Conservation (phyloP, 2,113 vertebrate genomes). For the Gracilinanus agilis region DNA sequence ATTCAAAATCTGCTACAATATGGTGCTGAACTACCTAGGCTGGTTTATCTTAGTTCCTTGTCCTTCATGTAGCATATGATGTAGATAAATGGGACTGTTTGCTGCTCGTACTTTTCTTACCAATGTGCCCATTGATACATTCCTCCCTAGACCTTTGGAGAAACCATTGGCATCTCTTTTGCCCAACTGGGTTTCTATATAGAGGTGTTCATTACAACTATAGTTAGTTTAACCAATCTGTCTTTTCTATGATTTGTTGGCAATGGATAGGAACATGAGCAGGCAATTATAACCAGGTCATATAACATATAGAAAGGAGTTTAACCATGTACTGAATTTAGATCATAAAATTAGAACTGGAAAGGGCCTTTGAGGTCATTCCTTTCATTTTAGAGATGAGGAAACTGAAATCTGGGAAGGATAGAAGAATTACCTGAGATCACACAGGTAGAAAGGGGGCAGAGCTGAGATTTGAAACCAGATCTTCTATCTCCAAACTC, state of each 20-base stretch:
- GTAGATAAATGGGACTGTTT: neutral
- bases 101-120: neutral
- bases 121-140: neutral
- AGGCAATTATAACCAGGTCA: neutral
- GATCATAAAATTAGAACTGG: neutral
- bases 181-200: neutral
- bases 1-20: neutral
- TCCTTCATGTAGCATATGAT: neutral
- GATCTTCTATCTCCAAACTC: neutral
- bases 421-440: neutral
- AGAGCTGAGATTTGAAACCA: neutral
- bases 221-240: neutral
- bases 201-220: no score
- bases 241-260: neutral
- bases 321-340: neutral
- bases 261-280: neutral
- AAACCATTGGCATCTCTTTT: neutral
- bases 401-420: neutral
- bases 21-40: no score
- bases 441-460: neutral
- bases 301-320: neutral
- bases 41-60: neutral
- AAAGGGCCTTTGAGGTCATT: neutral
- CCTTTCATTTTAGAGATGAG: neutral
- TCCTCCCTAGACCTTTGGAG: neutral